Evolutionary conservation across 2,888 invertebrate species (phyloP).

Genomic region (Drosophila bunnanda): DNA sequence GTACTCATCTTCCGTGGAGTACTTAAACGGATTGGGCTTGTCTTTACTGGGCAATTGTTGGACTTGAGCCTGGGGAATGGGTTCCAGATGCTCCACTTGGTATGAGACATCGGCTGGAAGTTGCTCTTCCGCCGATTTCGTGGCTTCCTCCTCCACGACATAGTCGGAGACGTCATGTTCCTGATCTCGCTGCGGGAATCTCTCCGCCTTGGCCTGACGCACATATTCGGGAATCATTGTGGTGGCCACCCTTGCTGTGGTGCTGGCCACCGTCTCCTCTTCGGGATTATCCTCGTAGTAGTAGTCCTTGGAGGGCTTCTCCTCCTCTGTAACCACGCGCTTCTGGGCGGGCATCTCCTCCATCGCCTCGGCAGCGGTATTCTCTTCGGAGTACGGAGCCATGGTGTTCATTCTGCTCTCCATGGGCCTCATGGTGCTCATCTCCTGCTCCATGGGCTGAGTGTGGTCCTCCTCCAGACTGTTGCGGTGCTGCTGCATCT

Average conservation of each 20-base stretch:
- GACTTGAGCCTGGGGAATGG: constrained; percentile 56
- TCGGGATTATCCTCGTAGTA: constrained; percentile 59
- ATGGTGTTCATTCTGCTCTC: constrained; percentile 50
- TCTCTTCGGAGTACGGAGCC: constrained; percentile 47
- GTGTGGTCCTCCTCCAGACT: constrained; percentile 56
- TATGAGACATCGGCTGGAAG: constrained; percentile 19
- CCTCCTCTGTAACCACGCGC: constrained; percentile 31
- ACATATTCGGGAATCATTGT: constrained; percentile 82
- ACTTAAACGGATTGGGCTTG: constrained; percentile 53
- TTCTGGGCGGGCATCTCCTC: constrained; percentile 56
- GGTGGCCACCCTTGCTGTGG: constrained; percentile 44
- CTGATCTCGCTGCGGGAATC: constrained; percentile 50
- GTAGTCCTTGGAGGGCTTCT: constrained; percentile 47
- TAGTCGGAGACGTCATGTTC: constrained; percentile 57
- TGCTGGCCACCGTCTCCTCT: constrained; percentile 49
- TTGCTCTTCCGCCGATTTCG: constrained; percentile 41
- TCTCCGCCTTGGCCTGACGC: constrained; percentile 72
- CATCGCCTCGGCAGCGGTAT: constrained; percentile 48
- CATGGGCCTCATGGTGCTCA: constrained; percentile 26
- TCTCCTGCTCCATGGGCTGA: constrained; percentile 32
- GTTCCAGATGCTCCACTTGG: constrained; percentile 59
- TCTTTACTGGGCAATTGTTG: constrained; percentile 59
- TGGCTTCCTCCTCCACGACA: constrained; percentile 58
- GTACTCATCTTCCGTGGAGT: constrained; percentile 77
- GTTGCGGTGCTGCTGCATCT: constrained; percentile 58